Conservation (phyloP, 2,113 vertebrate species). For the Macquaria australasica region DNA sequence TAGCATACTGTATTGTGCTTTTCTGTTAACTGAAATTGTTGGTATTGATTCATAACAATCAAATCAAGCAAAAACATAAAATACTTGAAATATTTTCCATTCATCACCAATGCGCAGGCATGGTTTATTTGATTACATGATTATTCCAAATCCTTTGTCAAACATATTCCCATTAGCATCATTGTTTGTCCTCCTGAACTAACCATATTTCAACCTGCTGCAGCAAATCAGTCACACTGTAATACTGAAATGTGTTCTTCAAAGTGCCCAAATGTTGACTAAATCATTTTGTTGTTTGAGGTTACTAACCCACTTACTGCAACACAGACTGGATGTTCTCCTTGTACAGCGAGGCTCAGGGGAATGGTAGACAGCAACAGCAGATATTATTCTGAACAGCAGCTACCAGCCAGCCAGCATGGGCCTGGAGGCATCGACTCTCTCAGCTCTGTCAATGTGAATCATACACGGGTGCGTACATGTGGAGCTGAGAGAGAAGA, state of each 20-base stretch:
- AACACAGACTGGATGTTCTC: conserved; percentile 26
- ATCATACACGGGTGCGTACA: conserved; percentile 21
- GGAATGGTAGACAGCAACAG: conserved; percentile 29
- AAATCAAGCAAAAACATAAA: background rate
- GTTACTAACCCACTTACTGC: background rate
- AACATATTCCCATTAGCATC: background rate
- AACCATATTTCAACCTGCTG: background rate
- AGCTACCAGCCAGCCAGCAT: conserved; percentile 31
- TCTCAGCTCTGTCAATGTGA: conserved; percentile 50
- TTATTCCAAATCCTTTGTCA: background rate
- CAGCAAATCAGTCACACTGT: background rate
- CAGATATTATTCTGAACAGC: conserved; percentile 48
- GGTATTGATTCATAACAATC: background rate
- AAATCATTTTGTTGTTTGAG: conserved; percentile 13
- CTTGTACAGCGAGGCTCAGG: conserved; percentile 5
- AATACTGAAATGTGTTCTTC: background rate
- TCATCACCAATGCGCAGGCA: background rate
- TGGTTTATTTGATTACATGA: background rate
- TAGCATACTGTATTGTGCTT: background rate
- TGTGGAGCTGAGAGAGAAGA: conserved; percentile 18
- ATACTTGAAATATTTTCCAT: background rate
- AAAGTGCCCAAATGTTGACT: background rate
- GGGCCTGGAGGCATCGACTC: conserved; percentile 47
- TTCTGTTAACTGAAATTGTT: background rate
- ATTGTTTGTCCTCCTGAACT: background rate